Evolutionary conservation across 2,888 invertebrate species (phyloP), one percentile per base, ranked within the genome.

Genomic region (Tetragonisca angustula): DNA sequence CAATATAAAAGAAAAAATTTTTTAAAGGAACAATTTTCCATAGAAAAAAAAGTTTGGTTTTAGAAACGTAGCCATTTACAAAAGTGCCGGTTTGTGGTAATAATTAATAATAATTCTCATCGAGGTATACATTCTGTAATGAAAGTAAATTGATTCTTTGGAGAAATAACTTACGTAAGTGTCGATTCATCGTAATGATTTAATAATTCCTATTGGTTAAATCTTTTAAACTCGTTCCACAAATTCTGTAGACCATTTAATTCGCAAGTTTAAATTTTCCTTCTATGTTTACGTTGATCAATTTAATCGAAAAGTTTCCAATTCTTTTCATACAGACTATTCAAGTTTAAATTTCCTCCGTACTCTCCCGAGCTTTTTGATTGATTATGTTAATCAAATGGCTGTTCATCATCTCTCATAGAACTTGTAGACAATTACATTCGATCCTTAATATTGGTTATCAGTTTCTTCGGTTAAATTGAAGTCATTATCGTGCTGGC

Each of bases 401-500:
- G 43, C 2, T 43, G 43, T 43, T 43, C 43, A 43, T 43, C 43
- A 43, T 36, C 36, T 36, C 9, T 36, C 4, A 4, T 32, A 32
- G 32, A 32, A 32, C 32, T 32, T 32, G 4, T 4, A 32, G 32
- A 32, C 43, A 19, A 36, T 67, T 21, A 11, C 9, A 0, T 21
- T 17, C 1, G 6, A 1, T 27, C 11, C 9, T 43, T 43, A 11
- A 43, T 11, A 43, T 43, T 43, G 19, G 54, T 73, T 77, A 56
- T 49, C 56, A 27, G 54, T 21, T 77, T 65, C 49, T 56, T 56
- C 27, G 27, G 50, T 36, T 64, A 43, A 21, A 54, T 72, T 64
- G 27, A n/a, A 24, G 64, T 65, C 24, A 74, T 65, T 65, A 78
- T 54, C 36, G 43, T 54, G 17, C 43, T 43, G 43, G 43, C 43